Evolutionary conservation across 2,113 vertebrate species (phyloP), one percentile per base, ranked within the genome.

Genomic region (Ornithorhynchus anatinus): DNA sequence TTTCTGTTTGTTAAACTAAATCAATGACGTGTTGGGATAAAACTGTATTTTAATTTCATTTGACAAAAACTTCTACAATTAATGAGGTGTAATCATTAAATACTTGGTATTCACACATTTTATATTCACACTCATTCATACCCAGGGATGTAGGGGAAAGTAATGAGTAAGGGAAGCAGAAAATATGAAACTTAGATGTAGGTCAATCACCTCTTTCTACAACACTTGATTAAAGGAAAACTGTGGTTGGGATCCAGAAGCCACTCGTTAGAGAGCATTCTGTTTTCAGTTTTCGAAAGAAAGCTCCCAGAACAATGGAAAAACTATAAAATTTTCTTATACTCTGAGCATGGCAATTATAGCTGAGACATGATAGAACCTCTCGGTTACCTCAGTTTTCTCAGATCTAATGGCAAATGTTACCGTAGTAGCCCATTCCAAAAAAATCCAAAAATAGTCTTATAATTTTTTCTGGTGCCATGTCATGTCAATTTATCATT

Each of bases 1-100:
- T 10, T 27, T 52, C 32, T 84, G 76, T 83, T 72, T 70, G 57
- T 86, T 71, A 88, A 82, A 86, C 6, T 81, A 69, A 86, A 71
- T 71, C 52, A 54, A 63, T 45, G 64, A 81, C 76, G 23, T 75
- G 37, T 67, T 67, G 45, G 27, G 39, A 70, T 73, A 84, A 86
- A 84, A 79, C 23, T 36, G 27, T 81, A 69, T 68, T 63, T 69
- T 42, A 82, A 37, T 62, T 39, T 31, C 75, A 57, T 74, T 60
- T 69, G 81, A 43, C 39, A 82, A 86, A 84, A 81, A 75, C 66
- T 63, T 75, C 63, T 51, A 67, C 72, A 82, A 68, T 63, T 79
- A 72, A 56, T 33, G 25, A 56, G 56, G 85, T 65, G 75, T 42
- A 82, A 59, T 75, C 75, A 89, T 73, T 85, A 74, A 76, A 45